Evolutionary conservation across 2,888 invertebrate species (phyloP).

Genomic region (Bhutanitis thaidina): DNA sequence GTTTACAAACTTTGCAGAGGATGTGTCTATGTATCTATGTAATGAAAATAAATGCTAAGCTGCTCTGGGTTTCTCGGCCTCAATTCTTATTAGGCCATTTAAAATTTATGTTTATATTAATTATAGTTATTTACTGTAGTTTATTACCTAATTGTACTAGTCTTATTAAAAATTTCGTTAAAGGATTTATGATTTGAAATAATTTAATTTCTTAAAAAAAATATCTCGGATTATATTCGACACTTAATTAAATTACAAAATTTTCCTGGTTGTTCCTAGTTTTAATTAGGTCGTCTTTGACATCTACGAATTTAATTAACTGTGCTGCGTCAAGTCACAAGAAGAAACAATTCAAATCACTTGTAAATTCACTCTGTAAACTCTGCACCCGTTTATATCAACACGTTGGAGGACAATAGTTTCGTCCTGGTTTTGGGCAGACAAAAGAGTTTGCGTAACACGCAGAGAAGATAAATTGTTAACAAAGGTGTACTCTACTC

Average conservation of each 20-base stretch:
- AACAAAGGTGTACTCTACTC: background rate
- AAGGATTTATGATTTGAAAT: no score
- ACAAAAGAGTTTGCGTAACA: conserved; percentile 16
- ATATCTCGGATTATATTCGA: no score
- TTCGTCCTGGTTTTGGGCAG: conserved; percentile 13
- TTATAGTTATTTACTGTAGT: no score
- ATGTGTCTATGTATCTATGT: no score
- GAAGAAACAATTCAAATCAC: conserved; percentile 1
- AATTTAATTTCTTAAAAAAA: no score
- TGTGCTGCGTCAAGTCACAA: background rate
- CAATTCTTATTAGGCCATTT: no score
- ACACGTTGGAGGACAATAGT: conserved; percentile 10
- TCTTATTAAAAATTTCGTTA: no score
- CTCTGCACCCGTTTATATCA: conserved; percentile 12
- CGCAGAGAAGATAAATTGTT: conserved; percentile 10
- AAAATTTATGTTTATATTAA: no score
- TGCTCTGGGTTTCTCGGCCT: no score
- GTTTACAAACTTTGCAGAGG: no score
- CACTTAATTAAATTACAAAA: background rate
- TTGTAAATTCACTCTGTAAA: background rate
- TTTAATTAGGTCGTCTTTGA: conserved; percentile 10
- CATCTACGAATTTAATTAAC: conserved; percentile 11
- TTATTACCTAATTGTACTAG: no score
- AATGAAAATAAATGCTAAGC: no score
- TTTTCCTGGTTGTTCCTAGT: background rate